These are phyloP conservation scores for Sebastes kiyomatsui DNA, from an alignment of 2,797 vertebrate species.

Conservation along the genomic window DNA sequence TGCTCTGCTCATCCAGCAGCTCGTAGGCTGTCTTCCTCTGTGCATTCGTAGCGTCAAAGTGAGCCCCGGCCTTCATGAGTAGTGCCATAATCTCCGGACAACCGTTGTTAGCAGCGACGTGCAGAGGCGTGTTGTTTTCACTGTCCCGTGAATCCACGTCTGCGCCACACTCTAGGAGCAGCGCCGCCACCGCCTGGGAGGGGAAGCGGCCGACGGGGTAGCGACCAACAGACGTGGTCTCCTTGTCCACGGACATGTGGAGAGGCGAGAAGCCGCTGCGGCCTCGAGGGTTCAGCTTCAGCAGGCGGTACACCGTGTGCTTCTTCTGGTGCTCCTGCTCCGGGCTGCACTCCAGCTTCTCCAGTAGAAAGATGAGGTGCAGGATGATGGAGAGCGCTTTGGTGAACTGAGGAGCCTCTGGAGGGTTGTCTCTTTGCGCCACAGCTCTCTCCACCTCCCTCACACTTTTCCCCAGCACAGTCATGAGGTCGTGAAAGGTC, in stretches of 20 bases:
- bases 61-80: constrained; percentile 90
- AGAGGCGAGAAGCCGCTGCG: constrained; percentile 90
- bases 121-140: constrained; percentile 96
- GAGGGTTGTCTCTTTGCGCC: constrained; percentile 87
- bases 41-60: constrained; percentile 94
- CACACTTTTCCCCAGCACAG: constrained; percentile 91
- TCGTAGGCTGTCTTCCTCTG: constrained; percentile 91
- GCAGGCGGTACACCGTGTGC: constrained; percentile 91
- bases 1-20: constrained; percentile 91
- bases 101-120: constrained; percentile 89
- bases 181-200: constrained; percentile 86
- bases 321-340: constrained; percentile 94
- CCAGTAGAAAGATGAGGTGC: constrained; percentile 92
- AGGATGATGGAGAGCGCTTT: constrained; percentile 95
- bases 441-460: constrained; percentile 93
- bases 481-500: constrained; percentile 94
- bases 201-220: constrained; percentile 95
- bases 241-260: constrained; percentile 95
- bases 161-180: constrained; percentile 92
- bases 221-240: constrained; percentile 92
- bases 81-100: constrained; percentile 90
- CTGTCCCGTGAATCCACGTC: constrained; percentile 93
- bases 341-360: constrained; percentile 89
- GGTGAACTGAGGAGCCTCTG: constrained; percentile 90
- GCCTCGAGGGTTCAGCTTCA: constrained; percentile 92